Evolutionary conservation across 2,113 vertebrate species (phyloP).

Genomic region (Donacobius atricapilla): DNA sequence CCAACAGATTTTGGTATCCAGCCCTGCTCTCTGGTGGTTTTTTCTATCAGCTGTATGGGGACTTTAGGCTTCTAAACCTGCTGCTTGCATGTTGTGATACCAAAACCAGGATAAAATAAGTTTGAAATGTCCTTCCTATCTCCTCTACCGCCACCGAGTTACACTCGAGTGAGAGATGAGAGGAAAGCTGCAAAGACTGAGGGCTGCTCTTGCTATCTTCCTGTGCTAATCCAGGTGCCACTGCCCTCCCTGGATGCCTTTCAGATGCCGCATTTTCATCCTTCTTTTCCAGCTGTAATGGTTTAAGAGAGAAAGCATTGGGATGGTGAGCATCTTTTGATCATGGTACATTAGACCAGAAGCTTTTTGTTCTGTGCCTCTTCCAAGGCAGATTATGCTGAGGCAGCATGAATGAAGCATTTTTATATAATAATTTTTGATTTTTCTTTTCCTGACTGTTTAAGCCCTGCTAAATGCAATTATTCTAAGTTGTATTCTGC

Average conservation of each 20-base stretch:
- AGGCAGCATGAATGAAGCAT: not conserved
- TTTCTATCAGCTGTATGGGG: not conserved
- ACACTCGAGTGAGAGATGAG: not conserved
- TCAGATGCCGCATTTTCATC: not conserved
- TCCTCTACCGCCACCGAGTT: not conserved
- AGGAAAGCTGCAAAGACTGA: not conserved
- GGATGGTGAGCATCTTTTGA: not conserved
- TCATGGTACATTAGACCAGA: not conserved
- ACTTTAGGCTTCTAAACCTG: not conserved
- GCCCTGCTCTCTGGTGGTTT: not conserved
- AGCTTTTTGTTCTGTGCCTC: not conserved
- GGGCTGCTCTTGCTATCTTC: not conserved
- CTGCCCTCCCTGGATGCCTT: not conserved
- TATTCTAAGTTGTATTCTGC: not conserved
- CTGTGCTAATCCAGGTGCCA: not conserved
- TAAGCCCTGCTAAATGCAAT: not conserved
- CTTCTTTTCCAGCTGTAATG: not conserved
- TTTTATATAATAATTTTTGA: not conserved
- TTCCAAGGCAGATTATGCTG: not conserved
- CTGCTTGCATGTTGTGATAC: not conserved
- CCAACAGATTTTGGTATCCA: not conserved
- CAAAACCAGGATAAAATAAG: not conserved
- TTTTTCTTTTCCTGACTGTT: not conserved
- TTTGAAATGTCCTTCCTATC: not conserved
- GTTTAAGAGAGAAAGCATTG: not conserved